phyloP scores from a whole-genome alignment of 2,113 vertebrate species.

The Benitochromis conjunctus region DNA sequence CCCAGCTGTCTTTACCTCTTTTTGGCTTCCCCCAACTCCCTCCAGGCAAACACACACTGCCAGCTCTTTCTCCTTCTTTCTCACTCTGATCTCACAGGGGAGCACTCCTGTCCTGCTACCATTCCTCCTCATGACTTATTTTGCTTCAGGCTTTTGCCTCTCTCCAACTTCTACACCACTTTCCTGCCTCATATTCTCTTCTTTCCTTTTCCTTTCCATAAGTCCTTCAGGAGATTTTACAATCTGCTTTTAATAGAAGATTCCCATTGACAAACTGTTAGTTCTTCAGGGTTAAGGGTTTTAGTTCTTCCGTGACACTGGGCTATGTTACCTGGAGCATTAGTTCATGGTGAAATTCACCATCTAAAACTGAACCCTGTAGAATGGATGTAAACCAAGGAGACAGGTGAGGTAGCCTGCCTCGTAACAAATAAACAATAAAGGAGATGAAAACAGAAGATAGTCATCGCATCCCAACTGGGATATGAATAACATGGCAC shows the following conservation, averaged over 20 bases:
- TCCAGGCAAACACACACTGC: constrained; percentile 33
- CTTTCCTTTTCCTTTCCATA: not conserved
- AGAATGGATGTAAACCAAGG: not conserved
- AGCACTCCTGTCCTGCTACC: constrained; percentile 46
- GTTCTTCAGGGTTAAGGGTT: constrained; percentile 6
- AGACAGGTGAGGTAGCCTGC: not conserved
- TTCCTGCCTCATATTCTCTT: not conserved
- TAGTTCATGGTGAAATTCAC: not conserved
- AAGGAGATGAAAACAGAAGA: not conserved
- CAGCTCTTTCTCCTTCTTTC: constrained; percentile 26
- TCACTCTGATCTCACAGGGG: constrained; percentile 51
- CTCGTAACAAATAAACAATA: not conserved
- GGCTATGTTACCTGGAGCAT: not conserved
- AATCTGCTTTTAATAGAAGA: not conserved
- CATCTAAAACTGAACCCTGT: not conserved
- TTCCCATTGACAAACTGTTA: not conserved
- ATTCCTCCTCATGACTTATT: constrained; percentile 23
- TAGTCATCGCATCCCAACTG: not conserved
- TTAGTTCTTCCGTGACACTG: not conserved
- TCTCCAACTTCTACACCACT: not conserved
- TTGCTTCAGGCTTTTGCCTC: constrained; percentile 22
- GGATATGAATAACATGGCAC: not conserved
- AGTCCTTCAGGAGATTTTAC: not conserved
- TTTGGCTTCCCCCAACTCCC: constrained; percentile 41
- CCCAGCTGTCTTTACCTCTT: constrained; percentile 11